These are phyloP conservation scores for Lamprologus lemairii DNA, from an alignment of 2,113 vertebrate genomes.

Conservation along the genomic window DNA sequence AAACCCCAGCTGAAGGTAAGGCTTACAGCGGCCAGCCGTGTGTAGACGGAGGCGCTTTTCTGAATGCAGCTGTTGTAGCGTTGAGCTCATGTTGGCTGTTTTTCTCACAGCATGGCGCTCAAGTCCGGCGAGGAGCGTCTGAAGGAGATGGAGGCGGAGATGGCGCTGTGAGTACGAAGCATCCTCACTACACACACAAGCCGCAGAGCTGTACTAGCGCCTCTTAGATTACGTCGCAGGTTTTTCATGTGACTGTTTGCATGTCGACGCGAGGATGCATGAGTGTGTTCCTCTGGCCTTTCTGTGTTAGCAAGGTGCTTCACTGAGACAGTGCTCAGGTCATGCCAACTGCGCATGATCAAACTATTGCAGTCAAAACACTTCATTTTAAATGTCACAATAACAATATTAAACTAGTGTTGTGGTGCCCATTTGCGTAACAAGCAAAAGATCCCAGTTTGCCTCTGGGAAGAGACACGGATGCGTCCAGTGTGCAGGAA, in stretches of 20 bases:
- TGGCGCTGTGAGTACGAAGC: constrained; percentile 83
- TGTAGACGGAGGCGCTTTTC: not conserved
- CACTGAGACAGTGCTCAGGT: accelerated
- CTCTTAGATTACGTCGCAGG: not conserved
- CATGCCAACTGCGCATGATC: not conserved
- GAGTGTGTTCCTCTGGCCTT: not conserved
- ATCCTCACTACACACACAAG: not conserved
- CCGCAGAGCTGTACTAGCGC: not conserved
- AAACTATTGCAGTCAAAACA: not conserved
- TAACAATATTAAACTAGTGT: not conserved
- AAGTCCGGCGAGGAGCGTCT: constrained; percentile 85
- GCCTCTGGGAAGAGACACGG: not conserved
- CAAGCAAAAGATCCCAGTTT: not conserved
- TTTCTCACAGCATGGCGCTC: constrained; percentile 64
- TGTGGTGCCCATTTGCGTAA: not conserved
- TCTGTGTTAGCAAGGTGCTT: not conserved
- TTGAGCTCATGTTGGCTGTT: not conserved
- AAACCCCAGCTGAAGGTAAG: not conserved
- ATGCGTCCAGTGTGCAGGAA: not conserved
- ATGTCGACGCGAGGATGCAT: not conserved
- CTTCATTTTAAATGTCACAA: not conserved
- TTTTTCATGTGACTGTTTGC: not conserved
- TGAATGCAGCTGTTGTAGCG: not conserved
- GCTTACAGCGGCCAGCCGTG: no score
- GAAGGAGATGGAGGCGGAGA: constrained; percentile 94